A percentile compares a stretch with the other conserved stretches of the same genome.
Conservation (phyloP, 2,113 vertebrate genomes). For the Eidolon helvum region DNA sequence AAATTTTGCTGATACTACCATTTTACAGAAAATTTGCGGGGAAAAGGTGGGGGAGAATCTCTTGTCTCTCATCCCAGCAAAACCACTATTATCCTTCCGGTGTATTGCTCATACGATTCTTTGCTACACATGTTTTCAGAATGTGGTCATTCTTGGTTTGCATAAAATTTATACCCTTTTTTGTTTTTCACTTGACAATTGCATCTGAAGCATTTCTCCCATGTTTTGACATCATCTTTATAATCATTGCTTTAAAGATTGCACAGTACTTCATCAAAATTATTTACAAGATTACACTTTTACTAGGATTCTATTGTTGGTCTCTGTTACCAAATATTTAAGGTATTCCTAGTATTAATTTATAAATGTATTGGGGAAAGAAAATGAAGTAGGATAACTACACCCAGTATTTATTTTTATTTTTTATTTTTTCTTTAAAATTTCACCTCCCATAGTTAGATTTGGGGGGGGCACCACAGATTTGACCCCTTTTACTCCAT, state of each 20-base stretch:
- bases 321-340: not conserved
- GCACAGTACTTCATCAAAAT: not conserved
- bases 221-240: constrained; percentile 1
- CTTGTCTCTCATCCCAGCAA: constrained; percentile 15
- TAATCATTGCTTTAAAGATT: constrained; percentile 7
- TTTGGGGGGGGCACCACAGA: too few relatives aligned
- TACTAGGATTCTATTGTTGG: not conserved
- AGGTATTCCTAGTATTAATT: not conserved
- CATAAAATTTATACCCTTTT: constrained; percentile 11
- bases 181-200: constrained; percentile 27
- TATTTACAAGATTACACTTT: not conserved
- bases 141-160: constrained; percentile 59
- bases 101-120: not conserved
- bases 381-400: not conserved
- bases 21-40: not conserved
- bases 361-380: not conserved
- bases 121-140: constrained; percentile 38
- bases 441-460: too few relatives aligned
- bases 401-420: not conserved
- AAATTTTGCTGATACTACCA: not conserved
- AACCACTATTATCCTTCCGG: not conserved
- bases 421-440: not conserved
- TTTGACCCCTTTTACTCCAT: too few relatives aligned
- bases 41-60: not conserved
- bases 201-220: constrained; percentile 2